Percentiles rank a stretch among this genome's conserved stretches.
Evolutionary conservation across 2,113 vertebrate species (phyloP).

Genomic region (Sylvilagus bachmani): DNA sequence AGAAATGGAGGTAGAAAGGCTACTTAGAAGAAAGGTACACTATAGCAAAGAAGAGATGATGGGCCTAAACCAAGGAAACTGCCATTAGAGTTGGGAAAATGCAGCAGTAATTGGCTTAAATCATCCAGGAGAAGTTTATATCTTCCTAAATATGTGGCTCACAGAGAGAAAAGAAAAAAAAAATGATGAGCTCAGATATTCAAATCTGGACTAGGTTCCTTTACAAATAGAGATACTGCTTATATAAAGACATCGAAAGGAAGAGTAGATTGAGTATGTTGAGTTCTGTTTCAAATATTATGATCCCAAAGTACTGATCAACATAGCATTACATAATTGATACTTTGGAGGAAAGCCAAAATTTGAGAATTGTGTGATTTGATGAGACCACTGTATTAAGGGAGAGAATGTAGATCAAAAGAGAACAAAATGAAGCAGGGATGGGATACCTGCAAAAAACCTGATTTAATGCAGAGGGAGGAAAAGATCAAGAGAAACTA

Average conservation of each 20-base stretch:
- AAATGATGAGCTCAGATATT: background rate
- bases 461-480: background rate
- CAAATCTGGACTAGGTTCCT: background rate
- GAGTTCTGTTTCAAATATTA: background rate
- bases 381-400: background rate
- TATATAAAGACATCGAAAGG: background rate
- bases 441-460: background rate
- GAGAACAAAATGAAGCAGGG: background rate
- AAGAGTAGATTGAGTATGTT: background rate
- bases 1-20: conserved; percentile 1
- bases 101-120: background rate
- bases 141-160: background rate
- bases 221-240: background rate
- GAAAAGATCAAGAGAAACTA: background rate
- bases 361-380: background rate
- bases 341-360: background rate
- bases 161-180: background rate
- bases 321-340: background rate
- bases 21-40: background rate
- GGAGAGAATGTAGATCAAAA: background rate
- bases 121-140: background rate
- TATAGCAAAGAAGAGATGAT: background rate
- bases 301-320: background rate
- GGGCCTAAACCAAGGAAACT: background rate
- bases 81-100: background rate